Evolutionary conservation across 2,797 vertebrate genomes (phyloP), one percentile per base, ranked within the genome.

Genomic region (Syngnathus acus): DNA sequence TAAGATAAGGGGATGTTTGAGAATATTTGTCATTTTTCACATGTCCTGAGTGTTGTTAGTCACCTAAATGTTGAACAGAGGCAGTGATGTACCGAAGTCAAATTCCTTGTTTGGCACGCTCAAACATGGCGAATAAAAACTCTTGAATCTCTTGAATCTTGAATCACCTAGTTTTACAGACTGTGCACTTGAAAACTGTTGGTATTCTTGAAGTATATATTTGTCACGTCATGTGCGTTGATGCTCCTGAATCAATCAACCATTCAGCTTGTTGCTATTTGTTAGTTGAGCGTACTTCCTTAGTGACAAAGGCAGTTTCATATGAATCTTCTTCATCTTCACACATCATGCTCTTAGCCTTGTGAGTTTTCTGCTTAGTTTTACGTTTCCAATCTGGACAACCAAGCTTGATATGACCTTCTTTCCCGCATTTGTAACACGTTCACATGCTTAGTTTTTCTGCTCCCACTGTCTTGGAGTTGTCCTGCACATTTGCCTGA

Each of bases 161-260:
- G 26, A 2, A 11, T 11, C 9, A 9, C 42, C 42, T 43, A 43
- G 42, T 43, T 43, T 43, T 10, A 43, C 42, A 9, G 42, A 9
- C 10, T 43, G 26, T 26, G 26, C 26, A 26, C 26, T 43, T 43
- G 42, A 43, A 10, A 43, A 43, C 9, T 43, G 42, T 10, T 43
- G 42, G 42, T 43, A 9, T 43, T 43, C 42, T 43, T 11, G 9
- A 43, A 43, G 42, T 43, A 43, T 40, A 42, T 26, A 26, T 26
- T 26, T 26, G 26, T 2, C 26, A 26, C 26, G 2, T 26, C 26
- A 26, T 26, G 26, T 26, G 26, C 26, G 2, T 26, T 26, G 73
- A 82, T 42, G 78, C 74, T 55, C 68, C 68, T 26, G 70, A 83
- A 19, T 79, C 65, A 14, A 81, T 68, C 21, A 79, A 37, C 70